Base-by-base conservation (phyloP, 92 coral and sea anemone species). In the Parazoanthus darwini region DNA sequence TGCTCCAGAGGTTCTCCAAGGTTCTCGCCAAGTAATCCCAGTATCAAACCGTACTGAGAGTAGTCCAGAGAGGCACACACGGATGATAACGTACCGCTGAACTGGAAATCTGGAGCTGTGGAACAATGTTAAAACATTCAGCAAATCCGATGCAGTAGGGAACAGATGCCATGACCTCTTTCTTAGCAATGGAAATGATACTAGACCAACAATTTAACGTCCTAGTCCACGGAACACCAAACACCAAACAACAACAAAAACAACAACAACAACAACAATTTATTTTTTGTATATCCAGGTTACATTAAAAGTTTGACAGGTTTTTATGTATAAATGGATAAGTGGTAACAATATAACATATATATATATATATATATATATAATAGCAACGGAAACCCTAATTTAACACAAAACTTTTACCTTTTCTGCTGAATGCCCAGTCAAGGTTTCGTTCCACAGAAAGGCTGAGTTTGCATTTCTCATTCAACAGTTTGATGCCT, bases 381-480 rank as follows among this genome's bases (percentile, higher is more conserved):
- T 29, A 29, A 29, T 29, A 29, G 33, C 33, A 22, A 6, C 26
- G 8, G 8, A 59, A 33, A 6, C 4, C 14, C 37, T 67, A 63
- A 38, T 26, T 74, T 46, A 7, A 36, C 16, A 65, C 33, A 8
- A 3, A 37, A 10, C 72, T 70, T 89, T 22, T 88, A 96, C 98
- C 98, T 58, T 98, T 95, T 83, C 98, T 94, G 88, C 96, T 97
- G 54, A 93, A 84, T 33, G 99, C 96, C 99, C 99, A 94, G 88
- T 97, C 99, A 86, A 97, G 92, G 91, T 97, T 97, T 25, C 99
- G 96, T 75, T 95, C 98, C 29, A 97, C 94, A 78, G 93, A 92
- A 23, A 97, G 89, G 86, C 89, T 94, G 26, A 97, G 94, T 85
- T 91, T 92, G 86, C 99, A 97, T 35, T 96, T 97, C 78, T 95